These are phyloP conservation scores for Diarsia dahlii DNA, from an alignment of 2,888 invertebrate species.

Conservation along the genomic window DNA sequence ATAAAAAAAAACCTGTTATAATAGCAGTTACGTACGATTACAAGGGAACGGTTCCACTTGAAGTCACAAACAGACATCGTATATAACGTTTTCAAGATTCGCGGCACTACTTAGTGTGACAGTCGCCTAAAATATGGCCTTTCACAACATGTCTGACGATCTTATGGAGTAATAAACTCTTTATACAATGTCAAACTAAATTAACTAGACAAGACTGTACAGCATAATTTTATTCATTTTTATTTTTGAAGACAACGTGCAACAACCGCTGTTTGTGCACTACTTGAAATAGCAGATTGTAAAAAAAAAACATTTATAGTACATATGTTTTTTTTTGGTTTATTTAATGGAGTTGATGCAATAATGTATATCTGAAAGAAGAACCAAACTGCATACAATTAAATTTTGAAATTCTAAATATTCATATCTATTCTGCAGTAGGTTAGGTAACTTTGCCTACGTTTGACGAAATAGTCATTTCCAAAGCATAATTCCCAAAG, in stretches of 20 bases:
- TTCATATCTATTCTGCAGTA: not conserved
- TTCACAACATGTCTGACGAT: constrained; percentile 19
- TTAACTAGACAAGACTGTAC: not conserved
- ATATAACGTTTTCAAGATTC: constrained; percentile 52
- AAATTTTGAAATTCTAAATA: constrained; percentile 22
- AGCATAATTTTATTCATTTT: not conserved
- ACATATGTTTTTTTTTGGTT: no score
- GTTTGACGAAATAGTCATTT: constrained; percentile 18
- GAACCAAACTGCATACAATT: not conserved
- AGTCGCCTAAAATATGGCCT: constrained; percentile 48
- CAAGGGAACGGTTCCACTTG: constrained; percentile 36
- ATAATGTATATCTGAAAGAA: not conserved
- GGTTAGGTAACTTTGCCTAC: not conserved
- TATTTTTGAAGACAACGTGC: not conserved
- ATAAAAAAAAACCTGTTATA: constrained; percentile 26
- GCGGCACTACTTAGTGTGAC: constrained; percentile 44
- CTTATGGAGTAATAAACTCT: constrained; percentile 12
- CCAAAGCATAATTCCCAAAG: constrained; percentile 13
- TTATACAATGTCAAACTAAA: not conserved
- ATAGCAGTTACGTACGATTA: constrained; percentile 40
- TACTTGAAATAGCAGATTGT: not conserved
- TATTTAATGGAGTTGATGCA: not conserved
- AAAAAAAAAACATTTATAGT: no score
- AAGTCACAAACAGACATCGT: constrained; percentile 58
- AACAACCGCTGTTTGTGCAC: no score